phyloP scores from a whole-genome alignment of 2,888 invertebrate genomes.

The Eumerus sabulonum region DNA sequence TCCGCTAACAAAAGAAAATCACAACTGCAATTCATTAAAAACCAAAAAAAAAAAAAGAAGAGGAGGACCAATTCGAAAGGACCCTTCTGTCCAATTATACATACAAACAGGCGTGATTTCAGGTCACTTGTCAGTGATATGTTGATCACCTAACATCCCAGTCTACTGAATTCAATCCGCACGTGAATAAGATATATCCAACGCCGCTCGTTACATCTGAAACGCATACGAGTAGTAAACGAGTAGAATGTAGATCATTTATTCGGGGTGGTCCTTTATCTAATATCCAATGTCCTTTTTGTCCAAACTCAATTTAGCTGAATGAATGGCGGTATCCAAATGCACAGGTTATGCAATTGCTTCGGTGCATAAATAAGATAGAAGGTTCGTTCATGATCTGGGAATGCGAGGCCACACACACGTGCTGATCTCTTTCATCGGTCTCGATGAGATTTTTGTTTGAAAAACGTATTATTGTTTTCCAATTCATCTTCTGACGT shows the following conservation, averaged over 20 bases:
- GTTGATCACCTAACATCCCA: conserved; percentile 60
- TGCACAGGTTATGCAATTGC: conserved; percentile 43
- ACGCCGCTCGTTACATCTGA: conserved; percentile 3
- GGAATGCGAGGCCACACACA: conserved; percentile 74
- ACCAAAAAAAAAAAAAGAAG: too few relatives aligned
- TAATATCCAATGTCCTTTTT: conserved; percentile 49
- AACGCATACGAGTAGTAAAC: conserved; percentile 12
- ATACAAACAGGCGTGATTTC: conserved; percentile 59
- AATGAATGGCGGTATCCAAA: conserved; percentile 31
- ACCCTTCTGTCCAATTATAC: conserved; percentile 62
- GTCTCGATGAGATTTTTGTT: conserved; percentile 27
- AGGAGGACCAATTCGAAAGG: too few relatives aligned
- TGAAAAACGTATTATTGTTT: conserved; percentile 33
- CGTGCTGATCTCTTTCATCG: conserved; percentile 49
- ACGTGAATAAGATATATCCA: conserved; percentile 60
- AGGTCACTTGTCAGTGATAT: conserved; percentile 47
- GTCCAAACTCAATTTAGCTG: conserved; percentile 63
- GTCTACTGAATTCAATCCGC: conserved; percentile 39
- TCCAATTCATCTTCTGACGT: conserved; percentile 42
- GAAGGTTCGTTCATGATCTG: conserved; percentile 42
- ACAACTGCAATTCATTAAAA: conserved; percentile 59
- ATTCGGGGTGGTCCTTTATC: conserved; percentile 59
- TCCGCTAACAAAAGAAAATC: conserved; percentile 27
- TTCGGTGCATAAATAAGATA: conserved; percentile 37
- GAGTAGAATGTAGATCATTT: conserved; percentile 50